phyloP scores from a whole-genome alignment of 2,797 vertebrate genomes.

The Cyclura pinguis region DNA sequence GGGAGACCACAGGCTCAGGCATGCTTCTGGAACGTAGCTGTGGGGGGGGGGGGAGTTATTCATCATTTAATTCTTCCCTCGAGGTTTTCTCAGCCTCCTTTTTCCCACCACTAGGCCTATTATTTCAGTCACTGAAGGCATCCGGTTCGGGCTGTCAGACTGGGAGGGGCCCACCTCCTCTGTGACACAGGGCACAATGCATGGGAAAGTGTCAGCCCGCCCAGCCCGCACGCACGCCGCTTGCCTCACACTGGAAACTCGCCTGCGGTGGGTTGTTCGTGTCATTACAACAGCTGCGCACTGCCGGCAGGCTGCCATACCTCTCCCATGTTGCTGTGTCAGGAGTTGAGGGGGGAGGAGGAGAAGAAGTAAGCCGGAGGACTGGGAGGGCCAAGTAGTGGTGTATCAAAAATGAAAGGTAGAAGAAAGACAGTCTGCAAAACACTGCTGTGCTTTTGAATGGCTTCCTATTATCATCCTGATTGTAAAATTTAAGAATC shows the following conservation, averaged over 20 bases:
- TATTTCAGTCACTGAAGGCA: conserved; percentile 72
- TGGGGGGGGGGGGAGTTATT: conserved; percentile 63
- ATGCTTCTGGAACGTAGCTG: conserved; percentile 66
- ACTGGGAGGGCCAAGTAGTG: not conserved
- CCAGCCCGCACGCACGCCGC: conserved; percentile 61
- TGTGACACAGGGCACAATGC: conserved; percentile 73
- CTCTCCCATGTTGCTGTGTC: conserved; percentile 43
- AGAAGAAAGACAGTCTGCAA: not conserved
- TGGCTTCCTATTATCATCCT: not conserved
- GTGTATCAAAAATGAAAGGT: not conserved
- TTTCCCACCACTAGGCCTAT: conserved; percentile 65
- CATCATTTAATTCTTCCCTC: conserved; percentile 69
- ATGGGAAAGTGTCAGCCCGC: conserved; percentile 74
- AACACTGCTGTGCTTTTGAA: too few relatives aligned
- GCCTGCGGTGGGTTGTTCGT: conserved; percentile 59
- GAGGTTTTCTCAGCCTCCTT: conserved; percentile 68
- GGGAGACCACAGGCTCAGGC: conserved; percentile 68
- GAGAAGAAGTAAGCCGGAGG: not conserved
- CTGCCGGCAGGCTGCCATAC: conserved; percentile 37
- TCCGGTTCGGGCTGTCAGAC: conserved; percentile 76
- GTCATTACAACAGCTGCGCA: conserved; percentile 55
- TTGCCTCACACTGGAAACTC: conserved; percentile 61
- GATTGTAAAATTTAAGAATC: not conserved
- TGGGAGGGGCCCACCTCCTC: conserved; percentile 69
- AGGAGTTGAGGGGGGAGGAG: accelerated